Base-by-base conservation (phyloP, 2,888 invertebrate species). In the Epirrita christyi region DNA sequence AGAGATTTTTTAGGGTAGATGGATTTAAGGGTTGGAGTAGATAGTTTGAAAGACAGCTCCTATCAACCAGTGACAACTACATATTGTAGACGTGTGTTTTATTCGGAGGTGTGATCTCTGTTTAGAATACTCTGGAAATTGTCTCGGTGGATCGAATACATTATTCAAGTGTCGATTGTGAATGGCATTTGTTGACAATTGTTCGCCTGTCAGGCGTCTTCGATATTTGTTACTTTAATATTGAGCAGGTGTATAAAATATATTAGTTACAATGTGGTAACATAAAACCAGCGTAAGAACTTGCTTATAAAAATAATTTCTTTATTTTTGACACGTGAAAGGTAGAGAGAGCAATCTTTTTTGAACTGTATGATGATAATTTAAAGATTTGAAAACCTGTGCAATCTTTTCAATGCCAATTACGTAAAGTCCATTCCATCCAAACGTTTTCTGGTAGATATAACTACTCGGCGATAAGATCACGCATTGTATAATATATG, bases 11-110 rank as follows among this genome's bases (percentile, higher is more conserved):
- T 21, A 21, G 41, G 54, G 49, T 51, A 63, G 55, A 53, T 60
- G 41, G 6, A 40, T 28, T 29, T 15, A 28, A n/a, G 27, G 21
- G 29, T 55, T 58, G 65, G 63, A 73, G 77, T 77, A 81, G 83
- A 88, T 88, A 86, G 86, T 85, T 88, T 88, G 91, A 92, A 74
- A 87, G 91, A 89, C 91, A 89, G 86, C 80, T 82, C 78, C 91
- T 90, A 91, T 92, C 91, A 92, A 86, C 76, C 69, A 73, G 80
- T 89, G 91, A 91, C 91, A 90, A 83, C 86, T 88, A 91, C 87
- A 88, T 91, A 92, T 88, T 88, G 89, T 82, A 72, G 76, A 81
- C 78, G 80, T 78, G 79, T 85, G 83, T 88, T 88, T 86, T 86
- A 86, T 87, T 83, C 75, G 81, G 79, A 85, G 83, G 83, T 85